A percentile compares a stretch with the other conserved stretches of the same genome.
These are phyloP conservation scores for Parapristionchus giblindavisi DNA, from an alignment of 2,888 invertebrate genomes.

Conservation along the genomic window DNA sequence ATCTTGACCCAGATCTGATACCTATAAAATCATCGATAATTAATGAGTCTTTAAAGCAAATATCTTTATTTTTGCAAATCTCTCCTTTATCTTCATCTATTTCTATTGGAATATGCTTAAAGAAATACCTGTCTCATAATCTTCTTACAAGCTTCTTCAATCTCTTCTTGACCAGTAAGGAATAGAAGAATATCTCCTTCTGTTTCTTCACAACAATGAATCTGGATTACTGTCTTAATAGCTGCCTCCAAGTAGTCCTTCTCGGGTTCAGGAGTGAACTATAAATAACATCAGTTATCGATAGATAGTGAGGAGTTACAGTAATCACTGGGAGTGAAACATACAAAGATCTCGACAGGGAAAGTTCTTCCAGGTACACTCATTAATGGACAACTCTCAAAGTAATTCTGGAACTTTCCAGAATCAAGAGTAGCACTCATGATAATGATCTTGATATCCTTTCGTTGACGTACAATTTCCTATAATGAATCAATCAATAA, in stretches of 20 bases:
- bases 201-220: constrained; percentile 82
- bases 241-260: constrained; percentile 97
- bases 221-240: constrained; percentile 94
- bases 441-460: constrained; percentile 93
- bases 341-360: constrained; percentile 89
- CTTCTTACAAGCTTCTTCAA: constrained; percentile 97
- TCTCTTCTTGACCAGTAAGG: constrained; percentile 86
- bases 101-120: neutral
- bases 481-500: constrained; percentile 75
- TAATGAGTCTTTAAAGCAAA: neutral
- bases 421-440: constrained; percentile 99
- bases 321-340: too few species aligned
- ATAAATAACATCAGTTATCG: neutral
- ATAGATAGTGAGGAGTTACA: too few species aligned
- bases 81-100: neutral
- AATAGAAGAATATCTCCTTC: constrained; percentile 89
- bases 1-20: constrained; percentile 25
- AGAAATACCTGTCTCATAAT: constrained; percentile 85
- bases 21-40: too few species aligned
- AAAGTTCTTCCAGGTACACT: constrained; percentile 95
- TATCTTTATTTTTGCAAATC: neutral
- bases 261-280: constrained; percentile 96
- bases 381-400: constrained; percentile 97
- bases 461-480: constrained; percentile 91
- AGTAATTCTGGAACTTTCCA: constrained; percentile 97